Evolutionary conservation across 2,797 vertebrate species (phyloP).

Genomic region (Sardinella longiceps): DNA sequence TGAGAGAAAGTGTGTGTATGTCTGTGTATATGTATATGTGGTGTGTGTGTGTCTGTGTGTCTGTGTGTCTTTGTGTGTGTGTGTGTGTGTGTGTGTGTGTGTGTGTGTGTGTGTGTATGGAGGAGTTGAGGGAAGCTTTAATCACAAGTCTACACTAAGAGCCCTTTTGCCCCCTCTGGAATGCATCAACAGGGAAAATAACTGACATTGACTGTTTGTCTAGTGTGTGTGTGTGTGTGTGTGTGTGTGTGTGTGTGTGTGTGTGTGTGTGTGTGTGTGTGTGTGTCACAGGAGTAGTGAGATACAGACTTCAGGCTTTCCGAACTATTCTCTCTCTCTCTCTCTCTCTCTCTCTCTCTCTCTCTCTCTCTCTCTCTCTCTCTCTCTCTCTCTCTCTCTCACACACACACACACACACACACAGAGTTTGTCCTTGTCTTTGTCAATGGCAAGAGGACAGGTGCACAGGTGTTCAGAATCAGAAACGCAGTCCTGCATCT

Average conservation of each 20-base stretch:
- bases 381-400: too few species aligned
- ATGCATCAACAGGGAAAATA: conserved; percentile 10
- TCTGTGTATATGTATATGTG: not conserved
- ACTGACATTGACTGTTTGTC: not conserved
- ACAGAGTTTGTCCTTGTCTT: too few species aligned
- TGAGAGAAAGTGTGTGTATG: not conserved
- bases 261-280: conserved; percentile 9
- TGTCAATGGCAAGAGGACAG: too few species aligned
- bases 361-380: too few species aligned
- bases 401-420: too few species aligned
- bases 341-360: too few species aligned
- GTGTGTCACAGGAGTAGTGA: not conserved
- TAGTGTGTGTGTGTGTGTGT: not conserved
- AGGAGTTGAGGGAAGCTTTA: not conserved
- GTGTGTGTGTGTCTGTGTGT: not conserved
- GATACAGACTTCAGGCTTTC: not conserved
- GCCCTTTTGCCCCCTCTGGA: not conserved
- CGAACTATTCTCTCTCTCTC: too few species aligned
- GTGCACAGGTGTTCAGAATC: too few species aligned
- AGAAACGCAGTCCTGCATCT: too few species aligned
- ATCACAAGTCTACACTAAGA: not conserved
- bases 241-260: conserved; percentile 28
- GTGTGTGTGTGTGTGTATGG: not conserved
- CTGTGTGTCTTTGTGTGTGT: not conserved
- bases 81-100: not conserved